phyloP scores from a whole-genome alignment of 2,797 vertebrate species.

The Notolabrus celidotus region DNA sequence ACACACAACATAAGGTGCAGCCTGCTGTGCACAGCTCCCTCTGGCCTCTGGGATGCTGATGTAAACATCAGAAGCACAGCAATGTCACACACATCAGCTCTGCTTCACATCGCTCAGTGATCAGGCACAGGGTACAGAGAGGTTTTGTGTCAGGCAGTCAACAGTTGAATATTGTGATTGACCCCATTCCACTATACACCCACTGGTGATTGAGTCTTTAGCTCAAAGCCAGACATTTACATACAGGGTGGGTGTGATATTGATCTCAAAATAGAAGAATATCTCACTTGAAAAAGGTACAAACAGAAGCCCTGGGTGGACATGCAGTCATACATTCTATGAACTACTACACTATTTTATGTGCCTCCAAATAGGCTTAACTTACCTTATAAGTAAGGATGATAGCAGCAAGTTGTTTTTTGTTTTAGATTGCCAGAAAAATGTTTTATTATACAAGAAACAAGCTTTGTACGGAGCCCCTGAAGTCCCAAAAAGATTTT shows the following conservation, averaged over 20 bases:
- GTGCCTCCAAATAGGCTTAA: too few species aligned
- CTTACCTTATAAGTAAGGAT: too few species aligned
- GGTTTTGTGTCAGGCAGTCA: slow-evolving; percentile 46
- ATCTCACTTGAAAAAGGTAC: too few species aligned
- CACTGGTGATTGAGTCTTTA: slow-evolving; percentile 36
- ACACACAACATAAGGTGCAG: slow-evolving; percentile 16
- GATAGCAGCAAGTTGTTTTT: too few species aligned
- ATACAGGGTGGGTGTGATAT: background rate
- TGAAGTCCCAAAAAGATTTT: too few species aligned
- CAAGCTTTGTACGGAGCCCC: too few species aligned
- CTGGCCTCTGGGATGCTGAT: slow-evolving; percentile 30
- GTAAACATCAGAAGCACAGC: slow-evolving; percentile 34
- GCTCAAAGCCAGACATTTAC: slow-evolving; percentile 49
- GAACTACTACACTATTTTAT: too few species aligned
- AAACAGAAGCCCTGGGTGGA: too few species aligned
- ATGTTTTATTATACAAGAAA: too few species aligned
- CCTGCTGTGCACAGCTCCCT: slow-evolving; percentile 7
- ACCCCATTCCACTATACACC: slow-evolving; percentile 38
- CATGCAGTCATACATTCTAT: too few species aligned
- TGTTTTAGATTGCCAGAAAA: too few species aligned
- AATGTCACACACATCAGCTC: slow-evolving; percentile 45
- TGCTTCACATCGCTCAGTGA: slow-evolving; percentile 30
- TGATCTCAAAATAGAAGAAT: too few species aligned
- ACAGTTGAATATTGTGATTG: slow-evolving; percentile 58
- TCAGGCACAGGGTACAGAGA: slow-evolving; percentile 41